Percentiles rank a stretch among this genome's conserved stretches.
phyloP scores from a whole-genome alignment of 1,140 invertebrate species.

The Ips nitidus region DNA sequence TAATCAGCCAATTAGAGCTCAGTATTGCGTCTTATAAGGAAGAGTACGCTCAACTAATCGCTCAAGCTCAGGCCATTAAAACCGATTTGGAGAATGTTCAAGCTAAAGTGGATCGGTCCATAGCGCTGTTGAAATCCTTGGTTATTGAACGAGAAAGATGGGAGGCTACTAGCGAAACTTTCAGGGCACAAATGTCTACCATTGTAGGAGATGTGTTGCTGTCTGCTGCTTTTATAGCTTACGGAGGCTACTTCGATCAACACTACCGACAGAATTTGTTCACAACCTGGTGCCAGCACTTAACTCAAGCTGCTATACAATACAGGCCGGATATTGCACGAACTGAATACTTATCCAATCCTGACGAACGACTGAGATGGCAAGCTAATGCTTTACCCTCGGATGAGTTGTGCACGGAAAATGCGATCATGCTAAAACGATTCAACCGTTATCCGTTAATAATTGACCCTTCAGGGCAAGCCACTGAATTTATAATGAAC shows the following conservation, averaged over 20 bases:
- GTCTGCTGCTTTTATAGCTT: constrained; percentile 92
- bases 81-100: constrained; percentile 96
- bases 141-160: constrained; percentile 95
- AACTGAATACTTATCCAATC: constrained; percentile 98
- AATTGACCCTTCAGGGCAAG: constrained; percentile 98
- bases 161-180: constrained; percentile 96
- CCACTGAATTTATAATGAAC: constrained; percentile 97
- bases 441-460: constrained; percentile 99
- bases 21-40: constrained; percentile 98
- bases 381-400: constrained; percentile 94
- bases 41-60: constrained; percentile 97
- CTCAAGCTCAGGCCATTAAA: constrained; percentile 98
- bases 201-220: constrained; percentile 96
- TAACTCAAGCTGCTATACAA: constrained; percentile 85
- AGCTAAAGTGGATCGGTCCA: constrained; percentile 96
- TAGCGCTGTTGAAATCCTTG: constrained; percentile 87
- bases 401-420: constrained; percentile 98
- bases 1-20: constrained; percentile 90
- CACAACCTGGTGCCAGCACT: constrained; percentile 90
- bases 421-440: constrained; percentile 96
- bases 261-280: constrained; percentile 95
- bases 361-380: constrained; percentile 96
- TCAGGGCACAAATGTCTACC: constrained; percentile 98
- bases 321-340: constrained; percentile 93
- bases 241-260: constrained; percentile 99